Evolutionary conservation across 2,888 invertebrate species (phyloP).

Genomic region (Theretra japonica): DNA sequence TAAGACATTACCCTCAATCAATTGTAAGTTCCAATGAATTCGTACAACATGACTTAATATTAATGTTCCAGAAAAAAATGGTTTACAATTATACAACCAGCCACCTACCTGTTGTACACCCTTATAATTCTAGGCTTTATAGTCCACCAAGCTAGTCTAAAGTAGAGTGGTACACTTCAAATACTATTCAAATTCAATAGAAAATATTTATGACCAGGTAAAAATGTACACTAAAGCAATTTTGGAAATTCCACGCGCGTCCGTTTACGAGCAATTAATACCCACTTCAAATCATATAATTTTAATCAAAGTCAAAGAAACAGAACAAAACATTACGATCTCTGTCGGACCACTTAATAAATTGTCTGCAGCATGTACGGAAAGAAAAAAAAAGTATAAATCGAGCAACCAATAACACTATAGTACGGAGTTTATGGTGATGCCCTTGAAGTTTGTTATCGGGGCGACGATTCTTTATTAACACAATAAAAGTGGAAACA

Average conservation of each 20-base stretch:
- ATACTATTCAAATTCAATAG: too few relatives aligned
- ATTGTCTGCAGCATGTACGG: slow-evolving; percentile 64
- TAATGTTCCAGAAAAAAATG: too few relatives aligned
- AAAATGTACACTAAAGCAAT: slow-evolving; percentile 1
- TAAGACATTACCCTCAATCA: too few relatives aligned
- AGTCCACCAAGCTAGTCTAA: too few relatives aligned
- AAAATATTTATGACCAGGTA: background rate
- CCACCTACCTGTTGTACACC: too few relatives aligned
- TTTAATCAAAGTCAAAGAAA: slow-evolving; percentile 58
- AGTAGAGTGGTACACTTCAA: too few relatives aligned
- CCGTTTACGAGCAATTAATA: slow-evolving; percentile 63
- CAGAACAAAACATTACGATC: slow-evolving; percentile 57
- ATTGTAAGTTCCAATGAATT: too few relatives aligned
- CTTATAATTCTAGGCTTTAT: too few relatives aligned
- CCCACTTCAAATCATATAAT: slow-evolving; percentile 59
- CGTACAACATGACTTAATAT: too few relatives aligned
- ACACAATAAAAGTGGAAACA: slow-evolving; percentile 70
- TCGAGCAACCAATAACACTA: slow-evolving; percentile 79
- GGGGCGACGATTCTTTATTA: slow-evolving; percentile 75
- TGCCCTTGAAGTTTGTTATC: slow-evolving; percentile 75
- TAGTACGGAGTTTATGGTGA: slow-evolving; percentile 77
- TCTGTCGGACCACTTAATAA: slow-evolving; percentile 73
- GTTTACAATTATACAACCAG: too few relatives aligned
- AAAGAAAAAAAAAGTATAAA: slow-evolving; percentile 69
- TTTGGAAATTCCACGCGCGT: slow-evolving; percentile 12